These are phyloP conservation scores for Norana najaformis DNA, from an alignment of 2,888 invertebrate genomes.

Conservation along the genomic window DNA sequence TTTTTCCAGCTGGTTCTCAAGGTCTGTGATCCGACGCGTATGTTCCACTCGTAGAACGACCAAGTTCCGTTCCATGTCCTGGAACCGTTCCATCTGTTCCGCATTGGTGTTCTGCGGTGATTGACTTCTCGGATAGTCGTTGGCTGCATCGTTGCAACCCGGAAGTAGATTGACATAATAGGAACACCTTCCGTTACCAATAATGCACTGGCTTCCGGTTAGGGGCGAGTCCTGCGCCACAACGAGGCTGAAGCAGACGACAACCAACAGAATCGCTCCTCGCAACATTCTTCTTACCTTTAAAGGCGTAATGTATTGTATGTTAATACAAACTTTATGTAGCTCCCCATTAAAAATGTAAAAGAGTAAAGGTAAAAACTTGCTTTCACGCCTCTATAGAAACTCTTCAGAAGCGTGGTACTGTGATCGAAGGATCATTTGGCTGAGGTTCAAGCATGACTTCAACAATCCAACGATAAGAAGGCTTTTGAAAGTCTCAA, in stretches of 20 bases:
- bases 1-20: conserved; percentile 35
- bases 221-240: not conserved
- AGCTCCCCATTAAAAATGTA: not conserved
- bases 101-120: conserved; percentile 92
- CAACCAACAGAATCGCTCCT: not conserved
- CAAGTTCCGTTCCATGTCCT: conserved; percentile 77
- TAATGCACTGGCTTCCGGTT: conserved; percentile 21
- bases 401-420: not conserved
- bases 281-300: not conserved
- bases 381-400: too few species aligned
- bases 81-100: conserved; percentile 92
- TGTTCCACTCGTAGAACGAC: conserved; percentile 32
- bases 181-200: conserved; percentile 34
- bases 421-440: too few species aligned
- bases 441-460: too few species aligned
- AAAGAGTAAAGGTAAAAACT: not conserved
- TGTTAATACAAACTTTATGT: not conserved
- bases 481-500: too few species aligned
- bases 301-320: not conserved
- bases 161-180: conserved; percentile 36
- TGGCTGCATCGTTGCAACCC: conserved; percentile 68
- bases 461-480: too few species aligned
- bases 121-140: conserved; percentile 76
- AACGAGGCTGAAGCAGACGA: conserved; percentile 1
- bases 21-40: conserved; percentile 27